Base-by-base conservation (phyloP, 2,888 invertebrate genomes). In the Drosophila colorata region DNA sequence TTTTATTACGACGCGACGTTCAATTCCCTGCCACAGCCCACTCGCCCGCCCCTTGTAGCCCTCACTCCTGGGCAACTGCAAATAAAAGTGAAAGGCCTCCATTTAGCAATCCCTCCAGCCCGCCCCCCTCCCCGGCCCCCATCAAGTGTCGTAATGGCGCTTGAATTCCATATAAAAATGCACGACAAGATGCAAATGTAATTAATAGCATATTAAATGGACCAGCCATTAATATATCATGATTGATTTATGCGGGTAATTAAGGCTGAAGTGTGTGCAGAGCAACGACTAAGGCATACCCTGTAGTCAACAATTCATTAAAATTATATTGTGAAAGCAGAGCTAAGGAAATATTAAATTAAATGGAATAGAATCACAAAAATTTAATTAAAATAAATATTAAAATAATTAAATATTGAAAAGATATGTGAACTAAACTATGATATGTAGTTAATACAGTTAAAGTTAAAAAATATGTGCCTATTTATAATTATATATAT, bases 181-280 rank as follows among this genome's bases (percentile, higher is more conserved):
- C 61, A 60, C 46, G 52, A 60, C 71, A 85, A 86, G 68, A 69
- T 76, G 87, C 64, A 76, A 80, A 67, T 65, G 68, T 83, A 80
- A 82, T 88, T 88, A 82, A 87, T 87, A 67, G 81, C 65, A 65
- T 74, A 74, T 80, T 84, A 87, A 88, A 87, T 77, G 78, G 70
- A 53, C 55, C 58, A 59, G 56, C 60, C 78, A 71, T 86, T 63
- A 78, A 82, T 82, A 88, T 71, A 68, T 68, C 60, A 66, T 65
- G 69, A 76, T 74, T 88, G 71, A 88, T 80, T 82, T 86, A 82
- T 80, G 80, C 68, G 68, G 71, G 81, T 74, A 80, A 88, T 88
- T 88, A 80, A 67, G 55, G 52, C 35, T 11, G 33, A 8, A 14
- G 23, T 20, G 13, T 9, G 6, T 9, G 16, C 20, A 2, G 11